These are phyloP conservation scores for Agrenia bidenticulata DNA, from an alignment of 2,888 invertebrate species.

Conservation along the genomic window DNA sequence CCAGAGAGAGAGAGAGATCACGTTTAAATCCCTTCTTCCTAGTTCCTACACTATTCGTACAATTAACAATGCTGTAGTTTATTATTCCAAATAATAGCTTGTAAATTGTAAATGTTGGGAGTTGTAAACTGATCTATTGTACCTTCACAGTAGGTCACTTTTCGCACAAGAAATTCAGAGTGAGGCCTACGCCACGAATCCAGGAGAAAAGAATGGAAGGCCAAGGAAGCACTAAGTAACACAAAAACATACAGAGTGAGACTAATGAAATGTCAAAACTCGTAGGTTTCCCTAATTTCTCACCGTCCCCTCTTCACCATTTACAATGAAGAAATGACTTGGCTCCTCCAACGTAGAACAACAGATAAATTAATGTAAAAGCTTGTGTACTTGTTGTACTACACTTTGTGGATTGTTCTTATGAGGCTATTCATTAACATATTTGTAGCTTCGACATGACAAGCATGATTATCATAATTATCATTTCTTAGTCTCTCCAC, in stretches of 20 bases:
- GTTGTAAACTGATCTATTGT: slow-evolving; percentile 10
- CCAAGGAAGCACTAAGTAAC: background rate
- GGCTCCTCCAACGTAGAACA: slow-evolving; percentile 6
- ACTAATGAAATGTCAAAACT: slow-evolving; percentile 40
- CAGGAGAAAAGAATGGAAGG: background rate
- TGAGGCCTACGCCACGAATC: background rate
- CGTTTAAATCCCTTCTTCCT: slow-evolving; percentile 11
- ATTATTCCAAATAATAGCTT: too few species aligned
- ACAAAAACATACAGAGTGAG: slow-evolving; percentile 13
- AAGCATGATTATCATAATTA: slow-evolving; percentile 42
- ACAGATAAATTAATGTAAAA: slow-evolving; percentile 16
- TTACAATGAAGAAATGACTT: background rate
- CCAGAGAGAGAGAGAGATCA: slow-evolving; percentile 1
- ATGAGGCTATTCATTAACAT: slow-evolving; percentile 20
- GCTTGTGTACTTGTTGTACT: background rate
- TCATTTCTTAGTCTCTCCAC: slow-evolving; percentile 11
- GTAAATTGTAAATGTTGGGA: background rate
- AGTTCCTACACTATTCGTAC: background rate
- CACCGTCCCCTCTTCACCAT: slow-evolving; percentile 7
- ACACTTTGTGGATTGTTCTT: slow-evolving; percentile 15
- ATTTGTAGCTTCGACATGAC: slow-evolving; percentile 29
- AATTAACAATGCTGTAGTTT: too few species aligned
- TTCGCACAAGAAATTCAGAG: slow-evolving; percentile 23
- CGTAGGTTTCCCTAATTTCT: slow-evolving; percentile 17
- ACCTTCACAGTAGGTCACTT: slow-evolving; percentile 39